Conservation (phyloP, 2,797 vertebrate genomes). For the Siniperca scherzeri region DNA sequence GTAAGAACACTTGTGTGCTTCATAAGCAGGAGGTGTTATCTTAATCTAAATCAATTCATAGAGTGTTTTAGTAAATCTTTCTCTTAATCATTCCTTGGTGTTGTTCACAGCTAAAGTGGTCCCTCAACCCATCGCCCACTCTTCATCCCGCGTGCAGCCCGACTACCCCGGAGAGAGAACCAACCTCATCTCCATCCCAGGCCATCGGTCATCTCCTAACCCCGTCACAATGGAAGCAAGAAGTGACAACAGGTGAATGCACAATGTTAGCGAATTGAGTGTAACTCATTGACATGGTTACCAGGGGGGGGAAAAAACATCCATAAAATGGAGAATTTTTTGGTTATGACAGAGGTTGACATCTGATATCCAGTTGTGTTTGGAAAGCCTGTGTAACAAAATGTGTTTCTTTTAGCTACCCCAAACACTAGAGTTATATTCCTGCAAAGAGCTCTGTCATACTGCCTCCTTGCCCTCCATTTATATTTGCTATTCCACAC, state of each 20-base stretch:
- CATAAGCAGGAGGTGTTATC: not conserved
- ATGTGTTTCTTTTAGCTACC: not conserved
- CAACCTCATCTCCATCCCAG: constrained; percentile 94
- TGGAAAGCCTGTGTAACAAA: not conserved
- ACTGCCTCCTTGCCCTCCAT: not conserved
- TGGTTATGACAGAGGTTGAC: not conserved
- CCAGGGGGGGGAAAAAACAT: not conserved
- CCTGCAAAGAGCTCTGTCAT: not conserved
- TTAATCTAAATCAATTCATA: not conserved
- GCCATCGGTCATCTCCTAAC: constrained; percentile 96
- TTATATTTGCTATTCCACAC: not conserved
- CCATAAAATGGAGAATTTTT: not conserved
- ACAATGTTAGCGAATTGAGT: not conserved
- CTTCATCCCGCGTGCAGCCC: constrained; percentile 94
- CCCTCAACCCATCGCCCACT: constrained; percentile 97
- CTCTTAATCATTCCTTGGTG: not conserved
- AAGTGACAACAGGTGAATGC: constrained; percentile 93
- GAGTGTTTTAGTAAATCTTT: not conserved
- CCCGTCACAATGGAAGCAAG: constrained; percentile 97
- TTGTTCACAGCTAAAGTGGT: constrained; percentile 94
- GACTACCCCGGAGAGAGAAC: constrained; percentile 94
- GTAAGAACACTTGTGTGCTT: not conserved
- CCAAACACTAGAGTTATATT: not conserved
- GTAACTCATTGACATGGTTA: not conserved
- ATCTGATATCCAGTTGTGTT: not conserved